A percentile compares a stretch with the other conserved stretches of the same genome.
These are phyloP conservation scores for Oryzaephilus surinamensis DNA, from an alignment of 1,140 invertebrate species.

Conservation along the genomic window DNA sequence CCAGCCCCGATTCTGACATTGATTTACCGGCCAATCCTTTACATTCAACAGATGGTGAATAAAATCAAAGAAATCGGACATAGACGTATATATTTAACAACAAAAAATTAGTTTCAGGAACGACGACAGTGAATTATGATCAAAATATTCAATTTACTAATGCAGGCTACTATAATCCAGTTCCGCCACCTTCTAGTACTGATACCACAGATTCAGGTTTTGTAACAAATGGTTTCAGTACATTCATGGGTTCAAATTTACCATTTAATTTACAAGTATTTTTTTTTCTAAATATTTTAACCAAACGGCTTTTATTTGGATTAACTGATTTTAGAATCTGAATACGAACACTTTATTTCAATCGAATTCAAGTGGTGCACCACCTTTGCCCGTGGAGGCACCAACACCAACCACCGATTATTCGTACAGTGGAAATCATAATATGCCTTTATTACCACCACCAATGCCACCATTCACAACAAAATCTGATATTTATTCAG, in stretches of 20 bases:
- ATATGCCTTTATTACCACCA: slow-evolving; percentile 43
- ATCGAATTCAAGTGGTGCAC: slow-evolving; percentile 11
- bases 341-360: too few species aligned
- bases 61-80: slow-evolving; percentile 3
- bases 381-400: slow-evolving; percentile 23
- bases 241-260: slow-evolving; percentile 36
- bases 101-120: slow-evolving; percentile 3
- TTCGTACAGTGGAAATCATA: slow-evolving; percentile 12
- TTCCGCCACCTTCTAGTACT: slow-evolving; percentile 15
- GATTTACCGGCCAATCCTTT: slow-evolving; percentile 63
- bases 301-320: slow-evolving; percentile 1
- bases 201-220: slow-evolving; percentile 16
- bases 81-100: slow-evolving; percentile 1
- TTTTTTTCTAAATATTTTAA: slow-evolving; percentile 4
- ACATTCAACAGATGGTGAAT: slow-evolving; percentile 29
- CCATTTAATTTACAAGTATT: too few species aligned
- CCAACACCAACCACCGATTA: slow-evolving; percentile 7
- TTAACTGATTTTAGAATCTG: slow-evolving; percentile 18
- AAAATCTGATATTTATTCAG: slow-evolving; percentile 15
- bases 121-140: slow-evolving; percentile 3
- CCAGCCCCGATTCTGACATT: slow-evolving; percentile 67
- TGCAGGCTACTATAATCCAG: slow-evolving; percentile 33
- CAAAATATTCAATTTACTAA: slow-evolving; percentile 14
- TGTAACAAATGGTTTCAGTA: slow-evolving; percentile 32
- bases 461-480: slow-evolving; percentile 44